phyloP scores from a whole-genome alignment of 1,140 invertebrate genomes.

The Trichonephila clavipes region DNA sequence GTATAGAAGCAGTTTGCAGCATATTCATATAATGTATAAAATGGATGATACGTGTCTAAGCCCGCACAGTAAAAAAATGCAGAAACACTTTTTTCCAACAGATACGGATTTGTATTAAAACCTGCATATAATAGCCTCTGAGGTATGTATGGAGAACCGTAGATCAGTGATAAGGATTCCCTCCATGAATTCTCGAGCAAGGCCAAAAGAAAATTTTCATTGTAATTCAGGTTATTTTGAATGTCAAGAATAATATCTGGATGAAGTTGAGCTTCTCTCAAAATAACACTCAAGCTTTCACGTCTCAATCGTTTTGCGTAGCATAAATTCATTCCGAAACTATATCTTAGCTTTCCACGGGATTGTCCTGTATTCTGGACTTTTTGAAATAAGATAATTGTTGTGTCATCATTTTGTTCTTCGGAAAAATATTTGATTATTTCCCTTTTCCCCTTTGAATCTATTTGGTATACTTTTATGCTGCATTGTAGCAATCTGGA shows the following conservation, averaged over 20 bases:
- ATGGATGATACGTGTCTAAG: neutral
- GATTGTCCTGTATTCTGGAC: neutral
- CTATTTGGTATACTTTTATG: neutral
- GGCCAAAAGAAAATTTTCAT: neutral
- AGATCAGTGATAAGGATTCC: neutral
- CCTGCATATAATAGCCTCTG: neutral
- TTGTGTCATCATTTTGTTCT: neutral
- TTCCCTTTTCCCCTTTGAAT: neutral
- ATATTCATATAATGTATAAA: neutral
- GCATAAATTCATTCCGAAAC: neutral
- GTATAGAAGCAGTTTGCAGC: neutral
- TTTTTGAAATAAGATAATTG: neutral
- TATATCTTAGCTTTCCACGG: neutral
- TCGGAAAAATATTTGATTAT: neutral
- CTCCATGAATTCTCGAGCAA: neutral
- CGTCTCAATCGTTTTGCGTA: neutral
- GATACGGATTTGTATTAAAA: neutral
- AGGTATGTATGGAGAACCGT: neutral
- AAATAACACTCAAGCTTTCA: neutral
- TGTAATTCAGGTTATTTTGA: neutral
- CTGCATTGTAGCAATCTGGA: neutral
- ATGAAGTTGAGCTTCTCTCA: neutral
- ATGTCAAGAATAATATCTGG: neutral
- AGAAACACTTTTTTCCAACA: neutral
- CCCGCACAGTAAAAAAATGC: neutral